These are phyloP conservation scores for Acanthornis magna DNA, from an alignment of 2,797 vertebrate species.

Conservation along the genomic window DNA sequence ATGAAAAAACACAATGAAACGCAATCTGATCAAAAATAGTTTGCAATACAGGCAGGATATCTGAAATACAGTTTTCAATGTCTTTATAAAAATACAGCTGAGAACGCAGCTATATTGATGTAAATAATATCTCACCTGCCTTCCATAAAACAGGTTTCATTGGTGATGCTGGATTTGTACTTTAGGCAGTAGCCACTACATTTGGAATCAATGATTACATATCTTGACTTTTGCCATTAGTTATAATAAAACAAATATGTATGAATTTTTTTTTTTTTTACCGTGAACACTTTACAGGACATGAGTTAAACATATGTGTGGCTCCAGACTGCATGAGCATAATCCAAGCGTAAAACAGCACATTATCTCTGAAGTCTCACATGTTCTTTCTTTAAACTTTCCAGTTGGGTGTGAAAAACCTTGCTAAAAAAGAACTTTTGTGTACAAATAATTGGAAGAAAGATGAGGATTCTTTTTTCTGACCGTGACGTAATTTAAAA, in stretches of 20 bases:
- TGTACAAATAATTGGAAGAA: neutral
- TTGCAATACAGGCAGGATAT: neutral
- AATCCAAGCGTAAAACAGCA: conserved; percentile 5
- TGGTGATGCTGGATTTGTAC: neutral
- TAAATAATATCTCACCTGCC: neutral
- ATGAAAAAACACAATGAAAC: neutral
- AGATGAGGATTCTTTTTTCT: neutral
- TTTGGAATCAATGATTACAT: conserved; percentile 50
- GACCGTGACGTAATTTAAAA: neutral
- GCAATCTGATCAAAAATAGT: neutral
- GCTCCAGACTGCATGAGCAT: neutral
- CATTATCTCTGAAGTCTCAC: conserved; percentile 15
- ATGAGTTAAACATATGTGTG: conserved; percentile 36
- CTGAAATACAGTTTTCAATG: neutral
- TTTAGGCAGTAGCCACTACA: conserved; percentile 38
- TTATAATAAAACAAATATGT: conserved; percentile 54
- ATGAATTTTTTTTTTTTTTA: conserved; percentile 14
- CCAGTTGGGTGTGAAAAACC: neutral
- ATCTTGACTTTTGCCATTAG: conserved; percentile 51
- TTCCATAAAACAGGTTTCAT: neutral
- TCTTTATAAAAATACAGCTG: neutral
- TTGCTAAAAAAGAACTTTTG: neutral
- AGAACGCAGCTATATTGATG: neutral
- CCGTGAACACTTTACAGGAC: conserved; percentile 10
- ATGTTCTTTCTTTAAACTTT: conserved; percentile 17